phyloP scores from a whole-genome alignment of 2,888 invertebrate species.

The Thelaira solivaga region DNA sequence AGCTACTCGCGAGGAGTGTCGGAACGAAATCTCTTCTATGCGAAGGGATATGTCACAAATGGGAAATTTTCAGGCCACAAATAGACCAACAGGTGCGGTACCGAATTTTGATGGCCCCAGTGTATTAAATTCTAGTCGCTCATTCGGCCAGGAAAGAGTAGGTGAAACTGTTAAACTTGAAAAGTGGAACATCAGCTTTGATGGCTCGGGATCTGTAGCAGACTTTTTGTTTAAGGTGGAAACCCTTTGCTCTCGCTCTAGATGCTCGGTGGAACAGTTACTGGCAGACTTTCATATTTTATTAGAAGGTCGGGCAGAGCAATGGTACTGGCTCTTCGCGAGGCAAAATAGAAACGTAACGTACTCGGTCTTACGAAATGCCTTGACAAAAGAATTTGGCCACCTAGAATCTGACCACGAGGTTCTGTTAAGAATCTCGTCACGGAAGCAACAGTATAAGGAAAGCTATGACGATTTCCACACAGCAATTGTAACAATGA shows the following conservation, averaged over 20 bases:
- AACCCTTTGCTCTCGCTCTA: background rate
- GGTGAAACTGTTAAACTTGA: conserved; percentile 23
- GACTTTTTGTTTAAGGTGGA: conserved; percentile 31
- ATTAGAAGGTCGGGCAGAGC: conserved; percentile 16
- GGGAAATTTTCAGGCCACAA: too few species aligned
- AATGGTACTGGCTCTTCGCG: conserved; percentile 41
- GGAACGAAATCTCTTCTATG: too few species aligned
- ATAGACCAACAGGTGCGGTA: too few species aligned
- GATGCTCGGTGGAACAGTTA: conserved; percentile 3
- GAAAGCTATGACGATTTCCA: too few species aligned
- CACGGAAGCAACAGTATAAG: too few species aligned
- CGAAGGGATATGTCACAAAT: too few species aligned
- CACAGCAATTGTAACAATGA: too few species aligned
- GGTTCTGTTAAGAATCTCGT: conserved; percentile 5
- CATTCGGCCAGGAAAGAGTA: too few species aligned
- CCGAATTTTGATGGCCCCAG: too few species aligned
- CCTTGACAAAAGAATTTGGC: conserved; percentile 17
- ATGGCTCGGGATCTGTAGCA: background rate
- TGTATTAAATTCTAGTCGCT: too few species aligned
- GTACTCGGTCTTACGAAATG: background rate
- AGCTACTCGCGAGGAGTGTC: too few species aligned
- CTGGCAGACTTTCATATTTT: conserved; percentile 22
- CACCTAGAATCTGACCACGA: conserved; percentile 7
- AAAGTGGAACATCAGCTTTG: conserved; percentile 1
- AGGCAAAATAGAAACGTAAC: conserved; percentile 11